Evolutionary conservation across 2,797 vertebrate genomes (phyloP).

Genomic region (Poecile montanus): DNA sequence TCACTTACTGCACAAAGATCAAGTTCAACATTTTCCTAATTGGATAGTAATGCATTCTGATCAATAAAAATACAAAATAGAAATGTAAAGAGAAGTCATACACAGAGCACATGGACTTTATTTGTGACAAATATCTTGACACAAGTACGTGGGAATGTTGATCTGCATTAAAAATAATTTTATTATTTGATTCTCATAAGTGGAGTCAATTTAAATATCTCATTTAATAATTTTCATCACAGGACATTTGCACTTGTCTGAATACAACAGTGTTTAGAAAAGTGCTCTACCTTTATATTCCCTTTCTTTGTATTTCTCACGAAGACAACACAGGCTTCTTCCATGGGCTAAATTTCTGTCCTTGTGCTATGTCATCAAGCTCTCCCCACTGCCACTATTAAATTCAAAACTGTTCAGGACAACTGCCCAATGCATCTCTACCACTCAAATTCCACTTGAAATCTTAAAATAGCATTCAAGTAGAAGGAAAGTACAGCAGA

Average conservation of each 20-base stretch:
- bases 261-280: not conserved
- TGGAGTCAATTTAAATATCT: not conserved
- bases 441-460: constrained; percentile 10
- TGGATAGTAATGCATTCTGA: not conserved
- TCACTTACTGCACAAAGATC: not conserved
- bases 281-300: not conserved
- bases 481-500: not conserved
- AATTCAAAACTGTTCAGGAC: not conserved
- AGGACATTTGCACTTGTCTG: not conserved
- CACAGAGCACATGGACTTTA: not conserved
- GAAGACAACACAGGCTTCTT: not conserved
- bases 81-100: not conserved
- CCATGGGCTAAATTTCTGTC: not conserved
- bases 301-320: not conserved
- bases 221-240: not conserved
- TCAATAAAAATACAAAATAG: not conserved
- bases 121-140: not conserved
- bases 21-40: not conserved
- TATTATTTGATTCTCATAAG: not conserved
- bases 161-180: not conserved
- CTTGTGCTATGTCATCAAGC: not conserved
- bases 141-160: fast-evolving
- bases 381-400: not conserved
- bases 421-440: not conserved
- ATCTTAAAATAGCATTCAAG: not conserved